Base-by-base conservation (phyloP, 1,140 invertebrate species). In the Aphaenogaster floridana region DNA sequence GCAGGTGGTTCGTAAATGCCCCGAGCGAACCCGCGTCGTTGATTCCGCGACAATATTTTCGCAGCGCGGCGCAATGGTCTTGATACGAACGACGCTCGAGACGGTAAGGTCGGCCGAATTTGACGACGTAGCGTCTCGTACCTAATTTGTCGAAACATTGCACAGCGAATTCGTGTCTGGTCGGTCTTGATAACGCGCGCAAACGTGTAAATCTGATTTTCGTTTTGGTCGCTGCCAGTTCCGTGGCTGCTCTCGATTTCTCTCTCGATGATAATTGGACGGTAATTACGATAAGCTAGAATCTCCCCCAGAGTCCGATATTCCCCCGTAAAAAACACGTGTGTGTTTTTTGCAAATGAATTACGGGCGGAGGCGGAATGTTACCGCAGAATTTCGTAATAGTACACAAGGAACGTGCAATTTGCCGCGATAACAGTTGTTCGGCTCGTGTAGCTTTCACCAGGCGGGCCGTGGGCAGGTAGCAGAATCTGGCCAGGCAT, bases 351-450 rank as follows among this genome's bases (percentile, higher is more conserved):
- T 28, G 79, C 8, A 63, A 48, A 48, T 39, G 54, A 52, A 4
- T 36, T 57, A 54, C 80, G 28, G 9, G 80, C 54, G n/a, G n/a
- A 3, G 69, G 48, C 28, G 13, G 42, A 68, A 84, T 54, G 71
- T 77, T 72, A 84, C 77, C 57, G 64, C 72, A 79, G 74, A 88
- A 89, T 89, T 88, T 89, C 86, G 72, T 85, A 89, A 72, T 72
- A 71, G 71, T 36, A 74, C 74, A 71, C 61, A 84, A 84, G 64
- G 78, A 87, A 89, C 86, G 79, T 87, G 88, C 79, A 89, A 89
- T 89, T 89, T 89, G 72, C 78, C 57, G 39, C 76, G 76, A 86
- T 88, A 88, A 88, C 87, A 78, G 83, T 80, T 66, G 84, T 63
- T 78, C 48, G 83, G 83, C 64, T 68, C 64, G 63, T 86, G 72